These are phyloP conservation scores for Baccha elongata DNA, from an alignment of 2,888 invertebrate species.

Conservation along the genomic window DNA sequence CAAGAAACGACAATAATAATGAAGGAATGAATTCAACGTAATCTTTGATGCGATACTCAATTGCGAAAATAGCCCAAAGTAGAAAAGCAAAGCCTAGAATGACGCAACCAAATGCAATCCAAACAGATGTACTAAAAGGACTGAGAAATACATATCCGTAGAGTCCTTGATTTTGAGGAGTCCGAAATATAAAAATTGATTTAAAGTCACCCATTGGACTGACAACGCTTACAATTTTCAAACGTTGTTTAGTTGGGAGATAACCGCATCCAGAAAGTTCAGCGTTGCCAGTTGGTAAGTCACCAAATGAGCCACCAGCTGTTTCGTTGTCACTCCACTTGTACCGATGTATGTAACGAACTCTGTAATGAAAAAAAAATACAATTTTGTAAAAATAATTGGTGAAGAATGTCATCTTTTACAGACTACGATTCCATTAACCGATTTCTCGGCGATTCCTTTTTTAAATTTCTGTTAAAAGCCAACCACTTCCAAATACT, in stretches of 20 bases:
- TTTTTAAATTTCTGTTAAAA: too few species aligned
- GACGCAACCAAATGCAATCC: slow-evolving; percentile 83
- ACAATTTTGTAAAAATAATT: too few species aligned
- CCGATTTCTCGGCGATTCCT: too few species aligned
- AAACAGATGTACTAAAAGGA: slow-evolving; percentile 84
- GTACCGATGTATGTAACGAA: slow-evolving; percentile 71
- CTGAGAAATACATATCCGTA: slow-evolving; percentile 84
- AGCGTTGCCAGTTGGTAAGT: slow-evolving; percentile 75
- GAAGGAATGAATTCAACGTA: slow-evolving; percentile 78
- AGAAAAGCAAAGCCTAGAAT: slow-evolving; percentile 79
- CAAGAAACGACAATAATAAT: slow-evolving; percentile 78
- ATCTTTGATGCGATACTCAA: slow-evolving; percentile 76
- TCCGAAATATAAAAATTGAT: slow-evolving; percentile 84
- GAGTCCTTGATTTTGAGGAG: slow-evolving; percentile 84
- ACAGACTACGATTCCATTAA: too few species aligned
- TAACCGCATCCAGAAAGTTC: slow-evolving; percentile 76
- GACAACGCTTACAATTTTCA: slow-evolving; percentile 71
- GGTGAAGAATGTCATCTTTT: too few species aligned
- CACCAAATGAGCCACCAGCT: slow-evolving; percentile 78
- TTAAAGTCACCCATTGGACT: slow-evolving; percentile 76
- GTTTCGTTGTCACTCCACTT: slow-evolving; percentile 77
- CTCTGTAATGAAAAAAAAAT: slow-evolving; percentile 65
- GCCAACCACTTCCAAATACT: too few species aligned
- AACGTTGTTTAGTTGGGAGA: slow-evolving; percentile 74
- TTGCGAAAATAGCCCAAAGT: slow-evolving; percentile 79